Evolutionary conservation across 2,797 vertebrate species (phyloP), one percentile per base, ranked within the genome.

Genomic region (Forpus xanthops): DNA sequence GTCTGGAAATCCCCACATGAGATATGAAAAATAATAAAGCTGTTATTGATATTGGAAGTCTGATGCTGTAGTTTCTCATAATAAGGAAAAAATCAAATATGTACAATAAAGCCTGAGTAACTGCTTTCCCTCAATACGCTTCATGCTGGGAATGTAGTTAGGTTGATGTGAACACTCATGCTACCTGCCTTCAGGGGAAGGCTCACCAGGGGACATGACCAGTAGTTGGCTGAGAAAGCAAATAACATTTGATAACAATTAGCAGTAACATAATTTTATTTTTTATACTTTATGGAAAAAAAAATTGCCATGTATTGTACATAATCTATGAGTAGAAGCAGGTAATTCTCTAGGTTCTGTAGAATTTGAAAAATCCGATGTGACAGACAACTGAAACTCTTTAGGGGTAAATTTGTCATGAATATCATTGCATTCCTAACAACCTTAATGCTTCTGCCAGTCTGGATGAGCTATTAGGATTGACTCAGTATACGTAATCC

Each of bases 151-250:
- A 31, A 35, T 8, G 12, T 9, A 7, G 21, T 24, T 41, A 30
- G 31, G 12, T 15, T 52, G 77, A 19, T 60, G 17, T 0, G 8
- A 70, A 16, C 3, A 61, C 31, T 25, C 20, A 0, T 12, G 31
- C 39, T 92, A 52, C 16, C n/a, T 37, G 21, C 20, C 20, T 70
- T 78, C 25, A 60, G 37, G 33, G 21, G 5, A 39, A 19, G 15
- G 21, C 73, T 88, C 2, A 0, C 24, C 2, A 3, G 28, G 33
- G 15, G 44, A 30, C 1, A 3, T 8, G 27, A 28, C 35, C 21
- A 25, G 35, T 84, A 44, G 23, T 12, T 67, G 68, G 30, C 31
- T 71, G 47, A 75, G 49, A 88, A 62, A 66, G 14, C 49, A 73
- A 76, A 35, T 20, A 64, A 17, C 4, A 31, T 20, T 70, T 50